Base-by-base conservation (phyloP, 2,113 vertebrate species). In the Cyanoramphus novaezelandiae region DNA sequence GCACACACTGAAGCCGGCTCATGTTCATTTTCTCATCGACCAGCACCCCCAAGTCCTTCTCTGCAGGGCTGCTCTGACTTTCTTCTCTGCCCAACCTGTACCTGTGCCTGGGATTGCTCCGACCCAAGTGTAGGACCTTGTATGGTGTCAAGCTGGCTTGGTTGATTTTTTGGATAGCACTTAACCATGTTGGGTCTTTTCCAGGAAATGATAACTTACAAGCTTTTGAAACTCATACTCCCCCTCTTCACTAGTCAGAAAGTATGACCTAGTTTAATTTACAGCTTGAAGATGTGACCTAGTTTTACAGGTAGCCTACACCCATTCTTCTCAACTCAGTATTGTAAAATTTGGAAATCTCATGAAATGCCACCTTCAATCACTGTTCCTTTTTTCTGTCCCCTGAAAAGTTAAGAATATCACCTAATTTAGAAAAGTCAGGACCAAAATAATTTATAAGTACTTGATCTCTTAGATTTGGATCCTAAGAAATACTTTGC, bases 81-180 rank as follows among this genome's bases (percentile, higher is more conserved):
- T 55, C 29, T 19, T 31, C 29, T 55, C 53, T 31, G 53, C 17
- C 17, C 29, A 55, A 8, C 29, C 53, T 55, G 53, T 55, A 55
- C 11, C 29, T 55, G 29, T 31, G 29, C 53, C 17, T 55, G 53
- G 11, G 7, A 31, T 55, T 55, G 29, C 29, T 31, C 29, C 2
- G 7, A 31, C 17, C 18, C 29, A 55, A 11, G 53, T 31, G 11
- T 31, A 31, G 29, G 53, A 55, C 29, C 53, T 55, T 55, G 53
- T 17, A 55, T 55, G 53, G 11, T 31, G 17, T 92, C 88, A 94
- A 63, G 88, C 65, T 89, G 70, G 49, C 17, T 91, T 86, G 37
- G 90, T 59, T 94, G 93, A 94, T 90, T 90, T 95, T 95, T 96
- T 96, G 96, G 95, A 96, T 92, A 95, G 88, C 81, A 85, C 59